These are phyloP conservation scores for Solenopsis invicta DNA, from an alignment of 1,140 invertebrate genomes.

Conservation along the genomic window DNA sequence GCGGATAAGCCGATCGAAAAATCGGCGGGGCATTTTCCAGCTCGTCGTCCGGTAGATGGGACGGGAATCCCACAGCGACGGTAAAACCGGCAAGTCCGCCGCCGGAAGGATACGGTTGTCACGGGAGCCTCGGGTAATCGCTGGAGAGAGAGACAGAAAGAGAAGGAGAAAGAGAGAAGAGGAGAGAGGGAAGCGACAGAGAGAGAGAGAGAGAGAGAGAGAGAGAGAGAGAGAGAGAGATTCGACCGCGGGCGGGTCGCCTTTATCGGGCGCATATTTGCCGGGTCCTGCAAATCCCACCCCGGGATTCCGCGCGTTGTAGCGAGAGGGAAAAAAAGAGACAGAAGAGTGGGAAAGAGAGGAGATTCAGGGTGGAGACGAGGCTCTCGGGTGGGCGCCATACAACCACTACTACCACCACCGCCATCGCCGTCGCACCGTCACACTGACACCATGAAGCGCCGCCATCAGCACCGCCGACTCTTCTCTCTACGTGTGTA, in stretches of 20 bases:
- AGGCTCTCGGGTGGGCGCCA: slow-evolving; percentile 45
- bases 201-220: not conserved
- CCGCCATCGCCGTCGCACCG: slow-evolving; percentile 4
- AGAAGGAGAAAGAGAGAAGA: not conserved
- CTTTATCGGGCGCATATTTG: slow-evolving; percentile 79
- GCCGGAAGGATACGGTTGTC: slow-evolving; percentile 73
- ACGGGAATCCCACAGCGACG: slow-evolving; percentile 34
- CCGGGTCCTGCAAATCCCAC: slow-evolving; percentile 76
- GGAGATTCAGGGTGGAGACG: slow-evolving; percentile 62
- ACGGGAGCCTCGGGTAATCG: slow-evolving; percentile 71
- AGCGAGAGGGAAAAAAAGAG: slow-evolving; percentile 43
- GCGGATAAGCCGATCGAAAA: slow-evolving; percentile 63
- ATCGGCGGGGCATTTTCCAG: slow-evolving; percentile 63
- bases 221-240: slow-evolving; percentile 27
- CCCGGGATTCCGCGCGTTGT: slow-evolving; percentile 68
- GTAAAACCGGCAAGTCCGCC: slow-evolving; percentile 48
- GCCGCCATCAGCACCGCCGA: slow-evolving; percentile 36
- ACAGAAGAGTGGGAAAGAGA: slow-evolving; percentile 58
- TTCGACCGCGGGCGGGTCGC: slow-evolving; percentile 63
- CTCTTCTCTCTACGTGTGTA: slow-evolving; percentile 54
- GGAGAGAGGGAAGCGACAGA: not conserved
- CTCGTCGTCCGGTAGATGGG: slow-evolving; percentile 49
- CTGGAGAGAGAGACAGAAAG: slow-evolving; percentile 10
- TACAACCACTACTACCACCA: slow-evolving; percentile 34
- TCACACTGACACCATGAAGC: slow-evolving; percentile 47